Percentiles rank a stretch among this genome's conserved stretches.
Conservation (phyloP, 92 coral and sea anemone species). For the Zoanthus gigantus region DNA sequence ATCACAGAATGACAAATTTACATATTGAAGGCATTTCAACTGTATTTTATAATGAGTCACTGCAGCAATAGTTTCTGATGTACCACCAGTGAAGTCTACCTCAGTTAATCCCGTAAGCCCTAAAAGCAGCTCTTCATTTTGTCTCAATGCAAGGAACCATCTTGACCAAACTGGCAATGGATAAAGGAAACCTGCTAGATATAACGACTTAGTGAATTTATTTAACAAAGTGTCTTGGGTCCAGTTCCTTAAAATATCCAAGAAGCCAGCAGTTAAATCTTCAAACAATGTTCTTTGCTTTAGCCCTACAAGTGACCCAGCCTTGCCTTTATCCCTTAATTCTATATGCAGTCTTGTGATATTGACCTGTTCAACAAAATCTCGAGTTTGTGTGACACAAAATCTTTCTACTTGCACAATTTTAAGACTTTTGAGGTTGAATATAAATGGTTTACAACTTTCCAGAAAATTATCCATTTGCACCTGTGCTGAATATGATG, state of each 20-base stretch:
- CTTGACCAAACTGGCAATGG: not conserved
- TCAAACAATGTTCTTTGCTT: not conserved
- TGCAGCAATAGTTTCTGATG: not conserved
- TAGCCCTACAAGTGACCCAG: not conserved
- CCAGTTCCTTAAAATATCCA: constrained; percentile 3
- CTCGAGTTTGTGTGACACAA: not conserved
- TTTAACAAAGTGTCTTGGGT: not conserved
- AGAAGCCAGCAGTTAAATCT: not conserved
- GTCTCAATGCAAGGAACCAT: not conserved
- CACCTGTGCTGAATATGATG: not conserved
- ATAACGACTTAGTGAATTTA: not conserved
- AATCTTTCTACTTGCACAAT: constrained; percentile 11
- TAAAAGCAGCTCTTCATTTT: not conserved
- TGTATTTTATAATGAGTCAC: not conserved
- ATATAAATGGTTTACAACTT: constrained; percentile 20
- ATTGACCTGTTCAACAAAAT: not conserved
- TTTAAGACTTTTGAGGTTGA: constrained; percentile 17
- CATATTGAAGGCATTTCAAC: not conserved
- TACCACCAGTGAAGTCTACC: constrained; percentile 9
- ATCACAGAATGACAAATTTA: constrained; percentile 20
- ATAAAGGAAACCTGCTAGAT: not conserved
- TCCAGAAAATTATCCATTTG: constrained; percentile 16
- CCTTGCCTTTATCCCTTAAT: not conserved
- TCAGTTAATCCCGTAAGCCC: constrained; percentile 1
- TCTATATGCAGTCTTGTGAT: constrained; percentile 13